Percentiles rank a stretch among this genome's conserved stretches.
Conservation (phyloP, 2,888 invertebrate genomes). For the Arrhopalites spinosus region DNA sequence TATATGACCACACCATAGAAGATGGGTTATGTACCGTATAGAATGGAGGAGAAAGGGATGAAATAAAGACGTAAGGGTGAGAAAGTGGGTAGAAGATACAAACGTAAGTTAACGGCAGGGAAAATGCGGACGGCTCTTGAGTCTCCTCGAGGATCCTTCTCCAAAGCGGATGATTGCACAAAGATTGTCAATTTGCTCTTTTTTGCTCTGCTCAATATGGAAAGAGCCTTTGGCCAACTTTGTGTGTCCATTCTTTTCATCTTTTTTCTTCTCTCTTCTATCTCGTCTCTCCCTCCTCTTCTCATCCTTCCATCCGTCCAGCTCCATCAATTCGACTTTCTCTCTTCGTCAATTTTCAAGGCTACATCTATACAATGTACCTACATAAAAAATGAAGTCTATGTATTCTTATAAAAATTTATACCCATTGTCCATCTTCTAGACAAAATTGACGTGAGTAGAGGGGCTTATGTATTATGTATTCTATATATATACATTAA, state of each 20-base stretch:
- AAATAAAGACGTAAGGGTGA: neutral
- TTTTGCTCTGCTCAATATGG: slow-evolving; percentile 55
- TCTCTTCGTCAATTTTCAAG: slow-evolving; percentile 3
- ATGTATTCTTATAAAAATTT: too few relatives aligned
- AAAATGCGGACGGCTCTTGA: slow-evolving; percentile 13
- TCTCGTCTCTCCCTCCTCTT: neutral
- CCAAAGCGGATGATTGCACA: slow-evolving; percentile 56
- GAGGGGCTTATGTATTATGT: too few relatives aligned
- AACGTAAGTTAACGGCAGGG: slow-evolving; percentile 17
- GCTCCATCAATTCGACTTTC: slow-evolving; percentile 17
- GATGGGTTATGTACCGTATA: too few relatives aligned
- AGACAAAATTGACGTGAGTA: too few relatives aligned
- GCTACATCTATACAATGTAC: too few relatives aligned
- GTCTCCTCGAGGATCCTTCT: slow-evolving; percentile 30
- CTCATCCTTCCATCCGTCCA: neutral
- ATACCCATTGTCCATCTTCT: too few relatives aligned
- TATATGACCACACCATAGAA: too few relatives aligned
- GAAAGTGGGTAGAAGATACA: slow-evolving; percentile 17
- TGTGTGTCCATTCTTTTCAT: slow-evolving; percentile 34
- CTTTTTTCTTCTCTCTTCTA: neutral
- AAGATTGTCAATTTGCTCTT: slow-evolving; percentile 56
- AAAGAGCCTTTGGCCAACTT: slow-evolving; percentile 56
- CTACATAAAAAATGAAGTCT: too few relatives aligned
- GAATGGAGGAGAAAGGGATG: neutral
- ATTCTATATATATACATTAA: too few relatives aligned